Percentiles rank a stretch among this genome's conserved stretches.
phyloP scores from a whole-genome alignment of 53 echinoderm and acorn worm species.

The Holothuria scabra region DNA sequence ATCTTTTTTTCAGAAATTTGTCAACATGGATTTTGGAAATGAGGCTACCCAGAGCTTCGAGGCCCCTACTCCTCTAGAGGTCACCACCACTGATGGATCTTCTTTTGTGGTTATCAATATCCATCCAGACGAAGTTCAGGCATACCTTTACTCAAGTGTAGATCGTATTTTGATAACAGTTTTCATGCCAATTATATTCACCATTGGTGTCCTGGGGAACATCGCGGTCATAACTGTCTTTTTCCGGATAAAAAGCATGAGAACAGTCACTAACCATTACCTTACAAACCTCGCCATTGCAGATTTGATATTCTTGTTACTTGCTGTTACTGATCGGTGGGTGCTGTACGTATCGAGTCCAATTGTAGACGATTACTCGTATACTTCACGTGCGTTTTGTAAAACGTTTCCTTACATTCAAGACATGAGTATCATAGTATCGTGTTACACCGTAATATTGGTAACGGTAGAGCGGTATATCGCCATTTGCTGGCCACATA shows the following conservation, averaged over 20 bases:
- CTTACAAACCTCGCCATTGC: constrained; percentile 55
- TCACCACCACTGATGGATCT: background rate
- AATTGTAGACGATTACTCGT: constrained; percentile 60
- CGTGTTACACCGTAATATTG: constrained; percentile 86
- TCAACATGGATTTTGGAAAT: background rate
- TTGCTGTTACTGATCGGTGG: constrained; percentile 94
- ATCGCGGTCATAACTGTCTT: constrained; percentile 84
- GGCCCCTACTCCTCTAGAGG: background rate
- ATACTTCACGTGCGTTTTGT: constrained; percentile 59
- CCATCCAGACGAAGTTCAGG: constrained; percentile 50
- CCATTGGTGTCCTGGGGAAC: constrained; percentile 92
- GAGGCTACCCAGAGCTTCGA: background rate
- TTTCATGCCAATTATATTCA: constrained; percentile 90
- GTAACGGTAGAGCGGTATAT: constrained; percentile 94
- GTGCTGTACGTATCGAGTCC: constrained; percentile 87
- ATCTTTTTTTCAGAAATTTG: background rate
- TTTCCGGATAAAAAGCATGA: constrained; percentile 67
- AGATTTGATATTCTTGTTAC: constrained; percentile 53
- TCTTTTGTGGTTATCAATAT: constrained; percentile 34
- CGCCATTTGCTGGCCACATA: constrained; percentile 93
- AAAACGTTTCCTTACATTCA: constrained; percentile 43
- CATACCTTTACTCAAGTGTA: constrained; percentile 72
- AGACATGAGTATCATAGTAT: constrained; percentile 59
- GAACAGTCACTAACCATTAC: constrained; percentile 63
- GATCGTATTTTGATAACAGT: constrained; percentile 80